phyloP scores from a whole-genome alignment of 2,113 vertebrate species.

The Hymenochirus boettgeri region DNA sequence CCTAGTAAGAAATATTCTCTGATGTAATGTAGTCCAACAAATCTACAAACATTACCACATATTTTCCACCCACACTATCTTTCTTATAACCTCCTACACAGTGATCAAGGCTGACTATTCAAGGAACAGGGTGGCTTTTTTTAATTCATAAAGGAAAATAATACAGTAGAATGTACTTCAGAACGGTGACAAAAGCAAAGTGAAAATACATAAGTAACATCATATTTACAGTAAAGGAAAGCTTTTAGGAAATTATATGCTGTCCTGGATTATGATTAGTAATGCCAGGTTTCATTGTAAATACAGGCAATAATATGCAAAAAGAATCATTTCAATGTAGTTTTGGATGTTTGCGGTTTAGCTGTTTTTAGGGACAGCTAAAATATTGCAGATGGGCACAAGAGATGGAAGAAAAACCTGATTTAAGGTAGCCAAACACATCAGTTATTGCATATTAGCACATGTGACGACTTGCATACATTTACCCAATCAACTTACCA shows the following conservation, averaged over 20 bases:
- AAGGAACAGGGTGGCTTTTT: neutral
- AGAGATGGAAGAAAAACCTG: no score
- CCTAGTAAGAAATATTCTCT: neutral
- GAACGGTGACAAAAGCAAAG: neutral
- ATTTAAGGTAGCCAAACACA: no score
- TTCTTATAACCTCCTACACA: slow-evolving; percentile 4
- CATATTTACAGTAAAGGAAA: neutral
- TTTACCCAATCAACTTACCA: no score
- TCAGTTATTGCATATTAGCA: no score
- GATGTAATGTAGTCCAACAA: neutral
- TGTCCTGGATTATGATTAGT: neutral
- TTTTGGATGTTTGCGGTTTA: no score
- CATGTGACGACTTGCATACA: no score
- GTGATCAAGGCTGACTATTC: slow-evolving; percentile 4
- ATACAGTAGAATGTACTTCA: neutral
- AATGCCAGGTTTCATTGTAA: no score
- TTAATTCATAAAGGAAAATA: neutral
- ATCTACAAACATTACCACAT: slow-evolving; percentile 1
- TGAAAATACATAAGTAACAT: neutral
- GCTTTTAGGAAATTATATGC: neutral
- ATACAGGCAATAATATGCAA: no score
- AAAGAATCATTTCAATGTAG: no score
- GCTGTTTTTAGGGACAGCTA: no score
- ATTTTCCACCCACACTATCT: slow-evolving; percentile 6
- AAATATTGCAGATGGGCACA: no score